phyloP scores from a whole-genome alignment of 2,113 vertebrate genomes.

The Eurystomus gularis region DNA sequence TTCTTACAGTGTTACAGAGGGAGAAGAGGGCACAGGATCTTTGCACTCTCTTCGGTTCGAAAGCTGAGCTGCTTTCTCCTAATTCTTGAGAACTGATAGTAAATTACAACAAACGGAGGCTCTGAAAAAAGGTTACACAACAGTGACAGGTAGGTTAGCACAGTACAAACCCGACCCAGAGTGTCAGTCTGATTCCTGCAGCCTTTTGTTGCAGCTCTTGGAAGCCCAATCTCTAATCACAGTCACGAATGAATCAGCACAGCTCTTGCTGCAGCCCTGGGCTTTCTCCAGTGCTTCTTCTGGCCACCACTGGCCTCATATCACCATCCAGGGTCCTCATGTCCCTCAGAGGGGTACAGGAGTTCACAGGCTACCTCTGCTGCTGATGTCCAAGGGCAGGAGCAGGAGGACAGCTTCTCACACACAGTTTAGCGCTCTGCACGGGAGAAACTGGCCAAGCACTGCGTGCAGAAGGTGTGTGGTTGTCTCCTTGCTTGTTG shows the following conservation, averaged over 20 bases:
- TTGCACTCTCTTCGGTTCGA: rapidly evolving
- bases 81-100: not conserved
- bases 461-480: rapidly evolving
- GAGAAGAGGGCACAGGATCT: rapidly evolving
- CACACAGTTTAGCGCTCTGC: not conserved
- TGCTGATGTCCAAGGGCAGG: not conserved
- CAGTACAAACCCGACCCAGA: not conserved
- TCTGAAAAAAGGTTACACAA: not conserved
- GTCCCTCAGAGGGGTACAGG: not conserved
- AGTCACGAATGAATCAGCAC: not conserved
- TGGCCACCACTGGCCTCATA: rapidly evolving
- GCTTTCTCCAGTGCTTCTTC: not conserved
- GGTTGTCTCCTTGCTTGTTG: not conserved
- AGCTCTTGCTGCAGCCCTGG: not conserved
- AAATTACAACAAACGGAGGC: not conserved
- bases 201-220: not conserved
- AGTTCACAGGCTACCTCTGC: not conserved
- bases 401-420: not conserved
- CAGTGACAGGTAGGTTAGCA: not conserved
- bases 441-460: not conserved
- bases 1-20: not conserved
- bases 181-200: not conserved
- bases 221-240: not conserved
- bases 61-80: not conserved
- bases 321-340: not conserved